Evolutionary conservation across 1,140 invertebrate genomes (phyloP).

Genomic region (Capitella teleta): DNA sequence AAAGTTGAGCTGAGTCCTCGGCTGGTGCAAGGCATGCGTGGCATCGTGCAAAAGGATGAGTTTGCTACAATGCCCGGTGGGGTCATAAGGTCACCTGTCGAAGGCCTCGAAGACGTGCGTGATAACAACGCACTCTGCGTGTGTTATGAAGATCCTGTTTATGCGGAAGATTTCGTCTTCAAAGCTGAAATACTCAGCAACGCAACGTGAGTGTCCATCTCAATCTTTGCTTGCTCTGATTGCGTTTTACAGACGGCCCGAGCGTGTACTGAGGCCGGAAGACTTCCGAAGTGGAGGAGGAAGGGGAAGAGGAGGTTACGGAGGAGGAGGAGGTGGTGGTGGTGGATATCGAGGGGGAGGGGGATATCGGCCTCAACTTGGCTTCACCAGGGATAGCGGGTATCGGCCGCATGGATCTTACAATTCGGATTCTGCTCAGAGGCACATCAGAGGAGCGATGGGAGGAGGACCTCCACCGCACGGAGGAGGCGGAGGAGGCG

Average conservation of each 20-base stretch:
- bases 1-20: constrained; percentile 21
- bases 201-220: constrained; percentile 40
- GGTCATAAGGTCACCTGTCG: constrained; percentile 27
- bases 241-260: constrained; percentile 48
- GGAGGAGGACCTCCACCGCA: no score
- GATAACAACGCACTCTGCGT: no score
- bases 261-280: constrained; percentile 65
- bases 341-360: constrained; percentile 1
- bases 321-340: no score
- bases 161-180: constrained; percentile 62
- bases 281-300: constrained; percentile 59
- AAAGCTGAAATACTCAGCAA: constrained; percentile 57
- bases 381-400: constrained; percentile 28
- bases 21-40: constrained; percentile 29
- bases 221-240: neutral
- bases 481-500: no score
- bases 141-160: constrained; percentile 73
- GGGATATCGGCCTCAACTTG: constrained; percentile 27
- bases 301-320: no score
- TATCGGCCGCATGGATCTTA: constrained; percentile 15
- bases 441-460: constrained; percentile 4
- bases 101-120: constrained; percentile 19
- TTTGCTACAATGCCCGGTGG: constrained; percentile 22
- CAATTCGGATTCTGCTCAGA: neutral
- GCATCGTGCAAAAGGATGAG: constrained; percentile 31